Evolutionary conservation across 2,797 vertebrate species (phyloP), one percentile per base, ranked within the genome.

Genomic region (Xyrichtys novacula): DNA sequence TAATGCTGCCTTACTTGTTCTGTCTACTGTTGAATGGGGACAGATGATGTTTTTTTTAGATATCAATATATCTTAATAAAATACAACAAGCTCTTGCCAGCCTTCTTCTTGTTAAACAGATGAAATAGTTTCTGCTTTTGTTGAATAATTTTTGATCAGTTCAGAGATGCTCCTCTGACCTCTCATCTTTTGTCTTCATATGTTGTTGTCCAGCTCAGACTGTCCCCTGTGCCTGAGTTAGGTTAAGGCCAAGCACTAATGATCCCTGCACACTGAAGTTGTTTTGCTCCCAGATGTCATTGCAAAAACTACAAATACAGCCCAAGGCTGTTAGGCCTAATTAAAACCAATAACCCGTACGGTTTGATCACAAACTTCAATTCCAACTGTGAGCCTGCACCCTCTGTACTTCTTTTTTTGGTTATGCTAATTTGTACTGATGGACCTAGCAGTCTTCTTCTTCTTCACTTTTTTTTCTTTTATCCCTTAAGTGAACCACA

Each of bases 341-440:
- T 89, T 80, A 85, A 75, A 83, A 38, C 66, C 81, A 85, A 84
- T 88, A 87, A 82, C 39, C 23, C 22, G 0, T 44, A 54, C 5
- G 7, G 70, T 79, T 81, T 81, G 69, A 84, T 85, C 61, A 74
- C 63, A 73, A 78, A 76, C 72, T 78, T 84, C 65, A 81, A 28
- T 68, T 74, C 65, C 47, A 75, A 60, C 48, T 61, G 54, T 38
- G 60, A 64, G 43, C 26, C 34, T 69, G 42, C 46, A 58, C 72
- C 49, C 64, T 56, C 61, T 17, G 12, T 19, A 22, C 43, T 65
- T 48, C 53, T 9, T 71, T 52, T n/a, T 74, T 72, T 48, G 49
- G 56, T 78, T 74, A 71, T 76, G 65, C 52, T 82, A 65, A 73
- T 80, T 65, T 54, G 20, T 32, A 26, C 59, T 63, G 71, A 71